These are phyloP conservation scores for cat (Felis catus) DNA, from an alignment of 2,113 vertebrate species.

Conservation along the genomic window F.catus_Fca126_mat1.0 CM031419.1:193463501-193464000, in stretches of 20 bases:
- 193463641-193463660: neutral
- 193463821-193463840: no score
- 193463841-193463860: no score
- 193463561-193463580: neutral
- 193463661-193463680: neutral
- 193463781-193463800: neutral
- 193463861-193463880: no score
- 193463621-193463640: slow-evolving; percentile 6
- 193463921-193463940: no score
- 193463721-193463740: slow-evolving; percentile 70
- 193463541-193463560: neutral
- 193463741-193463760: neutral
- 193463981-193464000: neutral
- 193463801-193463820: neutral
- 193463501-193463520: neutral
- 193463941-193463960: neutral
- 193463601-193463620: neutral
- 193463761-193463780: neutral
- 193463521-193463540: slow-evolving; percentile 59
- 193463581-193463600: neutral
- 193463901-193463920: no score
- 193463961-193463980: neutral
- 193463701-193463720: slow-evolving; percentile 16
- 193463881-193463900: no score
- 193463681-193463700: neutral